Conservation (phyloP, 2,113 vertebrate species). For the Ptyas mucosa region DNA sequence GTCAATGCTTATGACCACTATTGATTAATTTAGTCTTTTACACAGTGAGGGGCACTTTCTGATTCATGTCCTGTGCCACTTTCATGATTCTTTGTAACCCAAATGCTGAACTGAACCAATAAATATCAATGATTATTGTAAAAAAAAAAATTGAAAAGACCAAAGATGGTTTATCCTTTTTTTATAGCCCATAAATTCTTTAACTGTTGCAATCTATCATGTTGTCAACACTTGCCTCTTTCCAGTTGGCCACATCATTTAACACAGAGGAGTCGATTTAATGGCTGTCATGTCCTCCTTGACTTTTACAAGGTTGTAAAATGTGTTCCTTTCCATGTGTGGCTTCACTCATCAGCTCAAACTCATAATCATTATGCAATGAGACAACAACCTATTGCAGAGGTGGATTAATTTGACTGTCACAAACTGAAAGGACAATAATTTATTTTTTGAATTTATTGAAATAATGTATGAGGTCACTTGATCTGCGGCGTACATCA, state of each 20-base stretch:
- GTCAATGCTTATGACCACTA: not conserved
- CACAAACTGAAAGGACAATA: constrained; percentile 7
- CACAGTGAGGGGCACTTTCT: not conserved
- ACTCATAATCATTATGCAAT: not conserved
- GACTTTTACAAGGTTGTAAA: not conserved
- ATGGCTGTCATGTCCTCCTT: not conserved
- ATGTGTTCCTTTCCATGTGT: not conserved
- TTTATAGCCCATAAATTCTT: not conserved
- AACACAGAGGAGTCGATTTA: not conserved
- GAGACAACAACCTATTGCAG: not conserved
- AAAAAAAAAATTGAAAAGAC: not conserved
- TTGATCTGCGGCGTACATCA: not conserved
- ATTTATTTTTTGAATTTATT: not conserved
- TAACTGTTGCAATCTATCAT: constrained; percentile 13
- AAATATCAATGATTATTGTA: not conserved
- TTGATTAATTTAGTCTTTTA: not conserved
- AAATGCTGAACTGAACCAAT: not conserved
- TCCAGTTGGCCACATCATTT: constrained; percentile 6
- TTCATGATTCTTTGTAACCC: not conserved
- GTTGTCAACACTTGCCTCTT: not conserved
- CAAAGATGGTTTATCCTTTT: not conserved
- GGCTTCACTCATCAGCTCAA: not conserved
- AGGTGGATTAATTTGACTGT: not conserved
- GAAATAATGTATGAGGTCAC: not conserved
- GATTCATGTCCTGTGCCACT: not conserved